These are phyloP conservation scores for Lasioglossum leucozonium DNA, from an alignment of 2,888 invertebrate genomes.

Conservation along the genomic window DNA sequence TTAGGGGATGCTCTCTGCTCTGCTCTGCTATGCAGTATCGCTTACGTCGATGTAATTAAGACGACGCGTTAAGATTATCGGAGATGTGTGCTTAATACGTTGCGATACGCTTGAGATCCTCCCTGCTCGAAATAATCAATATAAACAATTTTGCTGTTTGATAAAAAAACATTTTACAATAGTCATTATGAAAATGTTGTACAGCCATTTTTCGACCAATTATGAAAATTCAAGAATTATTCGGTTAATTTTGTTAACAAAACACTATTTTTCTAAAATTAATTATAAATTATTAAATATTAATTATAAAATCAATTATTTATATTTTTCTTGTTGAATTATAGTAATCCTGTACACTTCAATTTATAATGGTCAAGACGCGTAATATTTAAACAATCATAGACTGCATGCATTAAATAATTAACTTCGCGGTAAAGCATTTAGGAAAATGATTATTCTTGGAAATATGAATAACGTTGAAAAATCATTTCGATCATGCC, in stretches of 20 bases:
- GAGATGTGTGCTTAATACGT: not conserved
- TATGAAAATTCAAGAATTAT: not conserved
- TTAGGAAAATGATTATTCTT: not conserved
- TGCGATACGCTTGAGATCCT: not conserved
- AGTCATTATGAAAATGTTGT: not conserved
- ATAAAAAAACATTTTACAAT: not conserved
- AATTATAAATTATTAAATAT: no score
- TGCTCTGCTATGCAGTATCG: not conserved
- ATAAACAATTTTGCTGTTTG: not conserved
- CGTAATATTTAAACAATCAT: not conserved
- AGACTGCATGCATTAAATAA: no score
- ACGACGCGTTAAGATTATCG: not conserved
- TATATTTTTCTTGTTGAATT: not conserved
- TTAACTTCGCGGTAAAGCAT: not conserved
- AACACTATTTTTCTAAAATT: no score
- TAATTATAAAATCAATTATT: no score
- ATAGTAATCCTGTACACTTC: not conserved
- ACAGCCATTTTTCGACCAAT: no score
- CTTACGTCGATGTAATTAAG: constrained; percentile 23
- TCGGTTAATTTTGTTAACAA: no score
- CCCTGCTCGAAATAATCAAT: not conserved
- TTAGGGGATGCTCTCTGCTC: constrained; percentile 26
- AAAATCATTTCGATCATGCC: not conserved
- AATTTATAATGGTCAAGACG: not conserved
- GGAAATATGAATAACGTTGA: not conserved